Evolutionary conservation across 2,797 vertebrate species (phyloP), one percentile per base, ranked within the genome.

Genomic region (Phalanger gymnotis): DNA sequence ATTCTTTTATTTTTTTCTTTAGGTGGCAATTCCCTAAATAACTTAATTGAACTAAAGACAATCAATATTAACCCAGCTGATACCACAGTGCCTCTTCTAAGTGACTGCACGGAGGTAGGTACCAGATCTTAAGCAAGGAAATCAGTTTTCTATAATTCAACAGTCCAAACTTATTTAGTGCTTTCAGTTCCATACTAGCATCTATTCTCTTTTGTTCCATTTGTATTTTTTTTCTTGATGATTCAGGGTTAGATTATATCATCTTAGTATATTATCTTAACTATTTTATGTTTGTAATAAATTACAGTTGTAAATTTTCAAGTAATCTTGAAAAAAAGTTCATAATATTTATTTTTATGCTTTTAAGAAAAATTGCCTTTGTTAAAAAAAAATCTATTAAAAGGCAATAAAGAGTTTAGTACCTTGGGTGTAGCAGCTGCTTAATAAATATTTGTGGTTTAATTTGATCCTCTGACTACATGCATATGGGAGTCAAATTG

Each of bases 1-100:
- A 97, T 90, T 91, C 55, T 14, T 91, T 73, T 87, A 22, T 96
- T 97, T 31, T 55, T 54, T 10, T 4, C 92, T 92, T 13, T 95
- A 99, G 99, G 99, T 93, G 99, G 99, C 91, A 99, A 99, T 98
- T 99, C 99, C 93, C 98, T 99, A 97, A 99, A 99, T 98, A 99
- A 99, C 96, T 98, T 99, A 56, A 99, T 99, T 92, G 99, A 99
- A 97, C 98, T 99, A 56, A 99, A 99, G 98, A 99, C 99, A 28
- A 99, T 99, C 96, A 99, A 99, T 97, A 99, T 99, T 97, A 99
- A 99, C 97, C 99, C 99, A 90, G 99, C 99, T 30, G 99, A 99
- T 98, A 99, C 99, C 94, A 99, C 99, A 0, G 99, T 99, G 92
- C 98, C 99, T 27, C 99, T 99, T 51, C 99, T 99, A 5, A 99